These are phyloP conservation scores for Sesamia nonagrioides DNA, from an alignment of 1,140 invertebrate species.

Conservation along the genomic window DNA sequence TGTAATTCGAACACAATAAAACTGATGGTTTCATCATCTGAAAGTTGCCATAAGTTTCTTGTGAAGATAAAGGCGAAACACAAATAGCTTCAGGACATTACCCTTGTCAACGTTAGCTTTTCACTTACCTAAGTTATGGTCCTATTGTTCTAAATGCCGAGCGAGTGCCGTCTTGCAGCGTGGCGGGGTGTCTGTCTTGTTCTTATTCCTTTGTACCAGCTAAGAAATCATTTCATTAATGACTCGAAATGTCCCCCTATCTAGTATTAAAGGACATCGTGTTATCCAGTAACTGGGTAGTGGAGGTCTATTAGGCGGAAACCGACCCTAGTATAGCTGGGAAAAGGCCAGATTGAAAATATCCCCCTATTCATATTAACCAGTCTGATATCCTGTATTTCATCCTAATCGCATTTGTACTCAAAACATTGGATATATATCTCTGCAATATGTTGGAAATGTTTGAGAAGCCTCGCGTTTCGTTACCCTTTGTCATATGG, in stretches of 20 bases:
- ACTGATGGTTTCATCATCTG: constrained; percentile 31
- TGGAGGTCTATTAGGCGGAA: too few species aligned
- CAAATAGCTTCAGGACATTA: constrained; percentile 66
- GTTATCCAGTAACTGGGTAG: too few species aligned
- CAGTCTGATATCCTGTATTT: constrained; percentile 24
- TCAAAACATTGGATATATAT: constrained; percentile 30
- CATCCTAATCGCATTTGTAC: constrained; percentile 34
- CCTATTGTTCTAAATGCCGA: constrained; percentile 63
- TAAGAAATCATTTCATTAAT: constrained; percentile 57
- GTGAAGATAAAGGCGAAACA: constrained; percentile 49
- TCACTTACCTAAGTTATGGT: constrained; percentile 65
- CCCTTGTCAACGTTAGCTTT: constrained; percentile 67
- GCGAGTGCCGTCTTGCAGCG: constrained; percentile 20
- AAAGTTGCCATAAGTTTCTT: constrained; percentile 32
- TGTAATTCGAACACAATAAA: constrained; percentile 22
- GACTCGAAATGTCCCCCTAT: constrained; percentile 39
- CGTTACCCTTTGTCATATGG: constrained; percentile 56
- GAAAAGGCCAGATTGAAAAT: too few species aligned
- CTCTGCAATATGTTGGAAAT: constrained; percentile 36
- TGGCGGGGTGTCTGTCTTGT: constrained; percentile 44
- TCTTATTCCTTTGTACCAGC: constrained; percentile 38
- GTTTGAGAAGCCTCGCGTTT: constrained; percentile 45
- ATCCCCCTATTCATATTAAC: constrained; percentile 24
- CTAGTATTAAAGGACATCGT: too few species aligned
- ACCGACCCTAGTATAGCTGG: too few species aligned